Evolutionary conservation across 2,113 vertebrate genomes (phyloP).

Genomic region (Malaclemys terrapin): DNA sequence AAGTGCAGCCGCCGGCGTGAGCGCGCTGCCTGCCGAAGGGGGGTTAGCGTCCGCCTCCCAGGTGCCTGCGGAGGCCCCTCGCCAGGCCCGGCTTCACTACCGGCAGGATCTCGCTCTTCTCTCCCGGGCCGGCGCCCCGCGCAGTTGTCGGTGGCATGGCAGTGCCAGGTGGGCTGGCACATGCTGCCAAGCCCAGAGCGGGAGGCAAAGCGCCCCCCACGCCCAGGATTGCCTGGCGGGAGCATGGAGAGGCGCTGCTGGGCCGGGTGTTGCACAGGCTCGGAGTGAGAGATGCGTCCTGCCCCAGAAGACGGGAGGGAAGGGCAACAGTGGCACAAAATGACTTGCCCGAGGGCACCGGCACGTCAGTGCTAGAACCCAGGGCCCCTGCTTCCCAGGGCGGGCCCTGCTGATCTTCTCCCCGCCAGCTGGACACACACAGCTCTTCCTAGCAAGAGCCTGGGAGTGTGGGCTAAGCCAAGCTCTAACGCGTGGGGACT

Average conservation of each 20-base stretch:
- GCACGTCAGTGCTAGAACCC: background rate
- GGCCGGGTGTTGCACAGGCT: background rate
- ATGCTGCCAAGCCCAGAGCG: background rate
- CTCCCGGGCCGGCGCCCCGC: background rate
- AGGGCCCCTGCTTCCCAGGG: background rate
- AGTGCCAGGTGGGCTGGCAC: background rate
- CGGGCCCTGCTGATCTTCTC: background rate
- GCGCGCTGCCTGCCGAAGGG: fast-evolving
- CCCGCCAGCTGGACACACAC: background rate
- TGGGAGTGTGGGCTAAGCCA: background rate
- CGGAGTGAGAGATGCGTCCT: background rate
- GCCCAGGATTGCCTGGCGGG: background rate
- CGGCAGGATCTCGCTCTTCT: background rate
- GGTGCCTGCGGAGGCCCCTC: background rate
- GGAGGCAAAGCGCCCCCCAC: background rate
- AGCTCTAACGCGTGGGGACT: background rate
- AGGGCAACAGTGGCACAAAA: background rate
- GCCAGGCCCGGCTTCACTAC: background rate
- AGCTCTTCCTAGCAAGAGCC: background rate
- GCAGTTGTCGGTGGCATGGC: too few relatives aligned
- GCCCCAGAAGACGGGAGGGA: background rate
- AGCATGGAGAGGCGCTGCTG: background rate
- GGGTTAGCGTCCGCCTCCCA: background rate
- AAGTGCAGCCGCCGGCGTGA: background rate
- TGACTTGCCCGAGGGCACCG: background rate